Base-by-base conservation (phyloP, 2,113 vertebrate genomes). In the Sterna hirundo region DNA sequence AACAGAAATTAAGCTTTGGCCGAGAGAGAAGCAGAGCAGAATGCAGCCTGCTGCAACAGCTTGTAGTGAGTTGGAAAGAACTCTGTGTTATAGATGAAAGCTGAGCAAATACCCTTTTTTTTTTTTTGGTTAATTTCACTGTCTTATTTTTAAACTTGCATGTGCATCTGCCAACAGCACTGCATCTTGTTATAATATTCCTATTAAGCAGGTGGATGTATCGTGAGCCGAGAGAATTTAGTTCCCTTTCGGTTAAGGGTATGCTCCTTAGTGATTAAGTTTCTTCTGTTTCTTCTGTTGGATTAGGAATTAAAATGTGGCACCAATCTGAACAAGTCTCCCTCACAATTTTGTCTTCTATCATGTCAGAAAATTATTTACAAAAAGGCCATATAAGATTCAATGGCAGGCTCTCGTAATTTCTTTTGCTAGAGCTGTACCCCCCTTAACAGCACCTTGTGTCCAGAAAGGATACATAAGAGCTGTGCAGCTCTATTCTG, bases 1-100 rank as follows among this genome's bases (percentile, higher is more conserved):
- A 97, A 84, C 22, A 95, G 96, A 97, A 94, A 97, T 95, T 93
- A 97, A 93, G 87, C 66, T 89, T 71, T 95, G 95, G 94, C 93
- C 95, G 3, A 96, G 86, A 54, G 54, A 96, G 66, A 93, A 91
- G 58, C 54, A 77, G 74, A 97, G 94, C 96, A 96, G 95, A 97
- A 97, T 91, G 91, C 83, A 95, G 86, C 94, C 86, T 97, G 91
- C 74, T 94, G 58, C 91, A 96, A 96, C 95, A 97, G 96, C 94
- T 97, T 97, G 97, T 85, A 94, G 95, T 90, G 91, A 97, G 78
- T 87, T 97, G 94, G 94, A 97, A 97, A 87, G 96, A 96, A 96
- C 93, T 95, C 89, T 77, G n/a, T 94, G 95, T 96, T 96, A 96
- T 91, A 95, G 91, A 96, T 76, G 66, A 94, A 75, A 91, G 69